Base-by-base conservation (phyloP, 2,888 invertebrate species). In the Brachynemurus nebulosus region DNA sequence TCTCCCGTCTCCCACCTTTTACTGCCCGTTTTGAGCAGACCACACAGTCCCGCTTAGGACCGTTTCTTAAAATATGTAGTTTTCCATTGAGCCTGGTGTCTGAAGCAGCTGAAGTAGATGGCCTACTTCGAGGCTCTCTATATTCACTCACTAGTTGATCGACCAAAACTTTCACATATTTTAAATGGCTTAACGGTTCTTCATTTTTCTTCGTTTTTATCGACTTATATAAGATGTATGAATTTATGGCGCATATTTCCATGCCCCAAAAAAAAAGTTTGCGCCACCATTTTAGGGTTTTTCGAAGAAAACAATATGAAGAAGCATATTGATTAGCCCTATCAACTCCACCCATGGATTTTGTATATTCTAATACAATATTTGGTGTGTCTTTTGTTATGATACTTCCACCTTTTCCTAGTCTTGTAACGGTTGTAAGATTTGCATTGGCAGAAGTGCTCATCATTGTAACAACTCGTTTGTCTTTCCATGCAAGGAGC, bases 281-380 rank as follows among this genome's bases (percentile, higher is more conserved):
- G 16, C 51, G 43, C 52, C 54, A 52, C 53, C 53, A 55, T 49
- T 56, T 56, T 2, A 54, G 45, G 8, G 51, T 46, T 50, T 54
- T 54, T 20, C 47, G 33, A 3, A 55, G 27, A 48, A 54, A 56
- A 44, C 50, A 51, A 47, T 54, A 55, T 12, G 49, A 47, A 1
- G 51, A 50, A 18, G 48, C 47, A 44, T 53, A 54, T 23, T 53
- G 53, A 44, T 54, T 51, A 2, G 53, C 53, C 16, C 40, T 42
- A 43, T 54, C 53, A 4, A 53, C 52, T 27, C 49, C 51, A 38
- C n/a, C n/a, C n/a, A n/a, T n/a, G n/a, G n/a, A 11, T n/a, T n/a
- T n/a, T n/a, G n/a, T n/a, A n/a, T n/a, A n/a, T n/a, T n/a, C n/a
- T n/a, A n/a, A n/a, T n/a, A n/a, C n/a, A n/a, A n/a, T n/a, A n/a